Evolutionary conservation across 2,797 vertebrate species (phyloP).

Genomic region (Kryptopterus vitreolus): DNA sequence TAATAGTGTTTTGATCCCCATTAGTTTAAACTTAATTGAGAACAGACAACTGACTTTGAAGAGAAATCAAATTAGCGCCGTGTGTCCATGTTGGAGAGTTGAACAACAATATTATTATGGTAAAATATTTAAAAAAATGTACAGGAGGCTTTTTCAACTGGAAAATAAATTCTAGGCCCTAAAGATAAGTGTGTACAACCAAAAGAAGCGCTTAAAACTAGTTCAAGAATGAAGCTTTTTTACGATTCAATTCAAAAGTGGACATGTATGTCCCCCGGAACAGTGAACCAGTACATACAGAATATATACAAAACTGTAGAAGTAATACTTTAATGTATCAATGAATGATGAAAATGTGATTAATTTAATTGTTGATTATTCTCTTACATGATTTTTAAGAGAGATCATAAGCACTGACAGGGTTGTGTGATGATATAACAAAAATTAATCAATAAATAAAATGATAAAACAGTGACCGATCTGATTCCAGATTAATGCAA

Average conservation of each 20-base stretch:
- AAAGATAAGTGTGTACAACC: neutral
- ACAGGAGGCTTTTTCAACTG: neutral
- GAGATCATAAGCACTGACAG: neutral
- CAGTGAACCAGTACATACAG: neutral
- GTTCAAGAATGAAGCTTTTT: neutral
- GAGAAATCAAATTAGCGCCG: constrained; percentile 19
- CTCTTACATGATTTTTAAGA: neutral
- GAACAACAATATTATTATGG: constrained; percentile 1
- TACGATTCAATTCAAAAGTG: neutral
- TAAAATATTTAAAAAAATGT: constrained; percentile 2
- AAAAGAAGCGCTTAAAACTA: neutral
- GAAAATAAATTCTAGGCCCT: neutral
- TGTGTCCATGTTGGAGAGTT: neutral
- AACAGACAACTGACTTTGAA: constrained; percentile 50
- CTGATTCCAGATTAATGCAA: too few species aligned
- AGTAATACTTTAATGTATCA: neutral
- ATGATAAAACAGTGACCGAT: neutral
- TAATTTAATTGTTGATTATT: neutral
- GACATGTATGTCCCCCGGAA: constrained; percentile 11
- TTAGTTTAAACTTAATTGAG: constrained; percentile 73
- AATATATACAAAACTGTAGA: neutral
- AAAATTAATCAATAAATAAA: neutral
- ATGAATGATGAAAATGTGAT: neutral
- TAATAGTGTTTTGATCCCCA: constrained; percentile 75
- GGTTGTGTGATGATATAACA: neutral